Evolutionary conservation across 2,113 vertebrate genomes (phyloP).

Genomic region (Melanerpes formicivorus): DNA sequence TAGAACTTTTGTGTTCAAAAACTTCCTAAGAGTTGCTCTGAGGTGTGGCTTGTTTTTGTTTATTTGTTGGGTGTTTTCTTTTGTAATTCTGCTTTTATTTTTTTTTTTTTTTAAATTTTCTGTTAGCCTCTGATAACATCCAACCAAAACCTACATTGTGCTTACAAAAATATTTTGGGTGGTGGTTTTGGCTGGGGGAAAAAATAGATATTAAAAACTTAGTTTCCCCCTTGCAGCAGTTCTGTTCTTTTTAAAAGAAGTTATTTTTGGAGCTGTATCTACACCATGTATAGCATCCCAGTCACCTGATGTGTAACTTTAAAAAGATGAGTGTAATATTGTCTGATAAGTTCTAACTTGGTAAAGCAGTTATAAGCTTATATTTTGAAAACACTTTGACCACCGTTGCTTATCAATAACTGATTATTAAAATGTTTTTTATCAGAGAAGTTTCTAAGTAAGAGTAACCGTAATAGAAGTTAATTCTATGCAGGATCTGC

Average conservation of each 20-base stretch:
- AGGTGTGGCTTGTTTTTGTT: not conserved
- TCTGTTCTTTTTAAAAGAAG: not conserved
- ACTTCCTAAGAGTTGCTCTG: not conserved
- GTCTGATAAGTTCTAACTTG: not conserved
- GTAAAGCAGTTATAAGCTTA: not conserved
- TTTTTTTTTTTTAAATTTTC: not conserved
- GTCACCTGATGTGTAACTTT: not conserved
- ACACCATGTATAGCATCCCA: not conserved
- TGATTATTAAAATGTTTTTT: not conserved
- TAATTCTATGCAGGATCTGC: not conserved
- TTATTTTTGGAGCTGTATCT: not conserved
- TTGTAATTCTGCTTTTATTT: too few species aligned
- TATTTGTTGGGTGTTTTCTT: not conserved
- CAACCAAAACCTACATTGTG: not conserved
- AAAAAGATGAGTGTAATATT: not conserved
- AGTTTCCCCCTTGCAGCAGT: not conserved
- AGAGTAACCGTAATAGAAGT: not conserved
- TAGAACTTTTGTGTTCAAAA: not conserved
- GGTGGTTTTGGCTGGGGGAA: not conserved
- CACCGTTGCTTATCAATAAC: not conserved
- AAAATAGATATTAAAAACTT: not conserved
- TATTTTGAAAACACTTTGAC: not conserved
- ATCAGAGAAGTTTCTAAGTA: accelerated
- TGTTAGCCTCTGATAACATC: not conserved
- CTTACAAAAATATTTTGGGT: not conserved